Conservation (phyloP, 2,113 vertebrate species). For the Oreochromis tanganicae region DNA sequence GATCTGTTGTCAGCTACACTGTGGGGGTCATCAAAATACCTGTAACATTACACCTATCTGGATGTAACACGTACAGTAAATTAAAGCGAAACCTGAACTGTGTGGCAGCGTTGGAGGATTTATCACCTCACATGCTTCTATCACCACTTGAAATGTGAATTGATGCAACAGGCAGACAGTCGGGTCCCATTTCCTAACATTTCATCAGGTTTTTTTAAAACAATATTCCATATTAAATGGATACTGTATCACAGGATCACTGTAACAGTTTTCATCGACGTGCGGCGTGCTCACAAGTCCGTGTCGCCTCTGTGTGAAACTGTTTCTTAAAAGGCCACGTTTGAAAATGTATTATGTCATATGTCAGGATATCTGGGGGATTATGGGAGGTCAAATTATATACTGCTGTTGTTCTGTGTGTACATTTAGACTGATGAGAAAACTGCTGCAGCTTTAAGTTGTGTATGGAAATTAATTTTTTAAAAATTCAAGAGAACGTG, state of each 20-base stretch:
- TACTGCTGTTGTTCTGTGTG: not conserved
- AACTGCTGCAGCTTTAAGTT: not conserved
- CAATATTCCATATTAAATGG: not conserved
- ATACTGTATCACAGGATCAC: not conserved
- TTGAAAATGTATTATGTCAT: not conserved
- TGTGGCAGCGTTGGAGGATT: constrained; percentile 1
- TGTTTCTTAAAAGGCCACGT: not conserved
- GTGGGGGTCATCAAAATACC: constrained; percentile 52
- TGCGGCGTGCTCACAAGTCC: not conserved
- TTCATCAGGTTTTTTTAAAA: constrained; percentile 1
- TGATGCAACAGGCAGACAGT: not conserved
- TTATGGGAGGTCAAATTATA: not conserved
- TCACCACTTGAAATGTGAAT: constrained; percentile 7
- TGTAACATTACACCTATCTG: constrained; percentile 36
- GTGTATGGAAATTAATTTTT: not conserved
- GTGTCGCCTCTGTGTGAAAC: not conserved
- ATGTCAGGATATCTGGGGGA: not conserved
- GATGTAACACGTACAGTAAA: constrained; percentile 15
- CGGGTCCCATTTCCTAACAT: not conserved
- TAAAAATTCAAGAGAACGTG: not conserved
- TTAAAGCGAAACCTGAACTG: constrained; percentile 31
- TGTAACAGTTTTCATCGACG: not conserved
- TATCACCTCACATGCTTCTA: not conserved
- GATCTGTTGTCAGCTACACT: constrained; percentile 30
- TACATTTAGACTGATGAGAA: not conserved